These are phyloP conservation scores for Leptonema lineaticorne DNA, from an alignment of 1,140 invertebrate species.

Conservation along the genomic window DNA sequence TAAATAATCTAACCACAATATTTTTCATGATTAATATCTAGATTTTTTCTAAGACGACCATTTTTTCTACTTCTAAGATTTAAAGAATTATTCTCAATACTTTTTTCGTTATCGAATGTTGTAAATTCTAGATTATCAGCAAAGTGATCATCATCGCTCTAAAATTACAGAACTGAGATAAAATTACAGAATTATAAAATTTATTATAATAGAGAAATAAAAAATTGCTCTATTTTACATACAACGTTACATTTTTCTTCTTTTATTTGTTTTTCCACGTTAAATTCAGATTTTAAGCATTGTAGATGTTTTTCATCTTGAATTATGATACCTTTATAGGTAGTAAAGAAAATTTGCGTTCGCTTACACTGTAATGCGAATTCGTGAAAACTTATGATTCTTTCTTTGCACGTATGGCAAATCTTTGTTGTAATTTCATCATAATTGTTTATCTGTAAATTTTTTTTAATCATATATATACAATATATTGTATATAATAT, in stretches of 20 bases:
- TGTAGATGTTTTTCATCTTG: slow-evolving; percentile 28
- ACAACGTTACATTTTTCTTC: slow-evolving; percentile 23
- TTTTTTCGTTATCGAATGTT: neutral
- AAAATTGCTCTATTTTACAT: neutral
- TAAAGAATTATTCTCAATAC: neutral
- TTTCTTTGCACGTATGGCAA: slow-evolving; percentile 29
- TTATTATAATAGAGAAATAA: neutral
- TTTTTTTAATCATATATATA: neutral
- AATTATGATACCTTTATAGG: slow-evolving; percentile 2
- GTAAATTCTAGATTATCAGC: neutral
- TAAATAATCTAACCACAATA: no score
- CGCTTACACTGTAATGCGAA: slow-evolving; percentile 30
- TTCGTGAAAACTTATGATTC: slow-evolving; percentile 26
- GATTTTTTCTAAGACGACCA: neutral
- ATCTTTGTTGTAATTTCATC: slow-evolving; percentile 27
- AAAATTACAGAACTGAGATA: no score
- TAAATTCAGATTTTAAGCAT: slow-evolving; percentile 26
- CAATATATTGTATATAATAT: no score
- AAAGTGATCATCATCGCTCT: neutral
- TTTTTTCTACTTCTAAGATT: no score
- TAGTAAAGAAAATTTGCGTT: slow-evolving; percentile 22
- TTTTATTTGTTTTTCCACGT: slow-evolving; percentile 24
- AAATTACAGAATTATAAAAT: neutral
- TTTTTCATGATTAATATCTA: no score
- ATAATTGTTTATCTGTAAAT: slow-evolving; percentile 19